A percentile compares a stretch with the other conserved stretches of the same genome.
Evolutionary conservation across 2,888 invertebrate genomes (phyloP).

Genomic region (Ptilodon capucinus): DNA sequence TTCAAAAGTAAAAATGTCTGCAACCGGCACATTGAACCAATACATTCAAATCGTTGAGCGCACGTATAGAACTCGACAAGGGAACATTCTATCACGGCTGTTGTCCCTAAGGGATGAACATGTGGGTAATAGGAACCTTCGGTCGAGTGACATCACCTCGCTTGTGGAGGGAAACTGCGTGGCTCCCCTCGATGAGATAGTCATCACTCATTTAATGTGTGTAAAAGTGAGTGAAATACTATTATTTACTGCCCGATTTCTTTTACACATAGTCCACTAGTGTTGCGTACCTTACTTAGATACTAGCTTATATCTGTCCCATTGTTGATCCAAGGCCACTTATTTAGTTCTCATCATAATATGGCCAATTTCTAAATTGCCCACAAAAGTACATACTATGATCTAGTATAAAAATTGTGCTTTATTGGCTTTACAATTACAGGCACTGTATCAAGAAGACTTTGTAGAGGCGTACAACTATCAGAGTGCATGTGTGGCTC

Average conservation of each 20-base stretch:
- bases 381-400: too few species aligned
- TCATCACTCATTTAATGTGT: slow-evolving; percentile 88
- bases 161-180: slow-evolving; percentile 87
- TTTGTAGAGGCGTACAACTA: slow-evolving; percentile 88
- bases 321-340: too few species aligned
- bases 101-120: slow-evolving; percentile 88
- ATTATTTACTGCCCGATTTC: neutral
- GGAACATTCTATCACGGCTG: slow-evolving; percentile 81
- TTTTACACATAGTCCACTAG: too few species aligned
- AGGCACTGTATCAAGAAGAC: slow-evolving; percentile 72
- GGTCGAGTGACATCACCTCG: slow-evolving; percentile 87
- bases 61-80: slow-evolving; percentile 84
- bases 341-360: too few species aligned
- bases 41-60: slow-evolving; percentile 81
- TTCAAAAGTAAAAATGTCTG: slow-evolving; percentile 28
- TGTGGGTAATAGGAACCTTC: slow-evolving; percentile 86
- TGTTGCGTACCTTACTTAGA: too few species aligned
- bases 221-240: slow-evolving; percentile 72
- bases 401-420: too few species aligned
- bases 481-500: slow-evolving; percentile 90
- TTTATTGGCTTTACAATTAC: too few species aligned
- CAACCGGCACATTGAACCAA: slow-evolving; percentile 58
- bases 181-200: slow-evolving; percentile 89
- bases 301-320: too few species aligned
- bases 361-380: too few species aligned